These are phyloP conservation scores for Drosophila simulans DNA, from an alignment of 1,140 invertebrate species.

Conservation along the genomic window DNA sequence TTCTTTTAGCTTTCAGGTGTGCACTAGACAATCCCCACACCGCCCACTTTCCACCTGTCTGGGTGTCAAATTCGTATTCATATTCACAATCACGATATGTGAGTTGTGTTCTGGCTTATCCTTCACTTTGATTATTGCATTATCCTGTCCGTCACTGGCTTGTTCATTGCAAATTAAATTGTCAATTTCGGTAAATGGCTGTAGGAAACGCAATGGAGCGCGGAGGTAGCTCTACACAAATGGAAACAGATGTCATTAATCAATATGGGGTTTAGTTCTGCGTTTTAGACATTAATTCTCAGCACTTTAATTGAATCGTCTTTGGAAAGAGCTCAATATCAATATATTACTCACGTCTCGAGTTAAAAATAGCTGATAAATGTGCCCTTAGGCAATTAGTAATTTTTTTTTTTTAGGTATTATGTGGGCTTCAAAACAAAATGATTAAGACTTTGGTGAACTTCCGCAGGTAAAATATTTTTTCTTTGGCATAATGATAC, in stretches of 20 bases:
- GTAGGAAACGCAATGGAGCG: constrained; percentile 39
- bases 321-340: neutral
- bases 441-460: neutral
- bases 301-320: constrained; percentile 37
- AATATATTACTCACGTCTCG: constrained; percentile 34
- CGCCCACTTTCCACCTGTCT: constrained; percentile 15
- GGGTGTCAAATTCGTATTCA: constrained; percentile 51
- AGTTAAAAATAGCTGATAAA: constrained; percentile 33
- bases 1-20: constrained; percentile 52
- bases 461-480: neutral
- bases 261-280: constrained; percentile 35
- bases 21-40: constrained; percentile 9
- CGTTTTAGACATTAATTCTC: constrained; percentile 34
- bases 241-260: constrained; percentile 44
- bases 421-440: constrained; percentile 6
- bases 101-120: constrained; percentile 32
- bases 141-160: constrained; percentile 70
- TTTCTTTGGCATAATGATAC: no score
- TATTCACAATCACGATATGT: constrained; percentile 53
- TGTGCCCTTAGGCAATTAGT: constrained; percentile 32
- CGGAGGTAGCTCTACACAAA: neutral
- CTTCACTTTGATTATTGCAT: constrained; percentile 68
- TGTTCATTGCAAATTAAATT: constrained; percentile 73
- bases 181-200: constrained; percentile 65
- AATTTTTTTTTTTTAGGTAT: constrained; percentile 29